phyloP scores from a whole-genome alignment of 2,113 vertebrate species.

The Sylvia atricapilla region DNA sequence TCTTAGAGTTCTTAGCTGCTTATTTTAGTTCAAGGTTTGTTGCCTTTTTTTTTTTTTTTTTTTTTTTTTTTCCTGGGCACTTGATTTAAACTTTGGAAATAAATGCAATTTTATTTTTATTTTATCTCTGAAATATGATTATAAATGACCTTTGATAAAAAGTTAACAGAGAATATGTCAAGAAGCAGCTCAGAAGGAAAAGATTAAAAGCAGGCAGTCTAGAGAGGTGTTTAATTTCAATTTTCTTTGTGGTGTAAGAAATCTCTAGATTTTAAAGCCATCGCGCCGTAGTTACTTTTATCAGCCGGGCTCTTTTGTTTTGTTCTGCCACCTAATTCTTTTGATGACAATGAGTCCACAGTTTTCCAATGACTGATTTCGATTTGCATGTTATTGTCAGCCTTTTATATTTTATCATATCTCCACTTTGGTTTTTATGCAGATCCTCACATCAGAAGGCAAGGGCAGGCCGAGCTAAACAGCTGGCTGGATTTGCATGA shows the following conservation, averaged over 20 bases:
- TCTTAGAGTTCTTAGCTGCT: not conserved
- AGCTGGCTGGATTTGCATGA: conserved; percentile 82
- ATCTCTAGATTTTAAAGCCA: conserved; percentile 62
- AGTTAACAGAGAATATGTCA: conserved; percentile 57
- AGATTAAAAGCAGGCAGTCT: conserved; percentile 68
- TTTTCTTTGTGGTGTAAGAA: conserved; percentile 46
- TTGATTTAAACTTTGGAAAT: conserved; percentile 42
- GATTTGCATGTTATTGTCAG: conserved; percentile 78
- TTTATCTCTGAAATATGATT: conserved; percentile 60
- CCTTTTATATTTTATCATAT: conserved; percentile 72
- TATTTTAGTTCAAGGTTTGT: not conserved
- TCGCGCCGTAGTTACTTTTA: conserved; percentile 67
- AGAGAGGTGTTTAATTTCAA: conserved; percentile 65
- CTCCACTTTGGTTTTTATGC: conserved; percentile 76
- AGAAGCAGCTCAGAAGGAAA: conserved; percentile 43
- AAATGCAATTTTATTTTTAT: conserved; percentile 40
- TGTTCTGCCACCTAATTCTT: conserved; percentile 82
- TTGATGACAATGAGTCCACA: conserved; percentile 71
- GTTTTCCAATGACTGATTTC: conserved; percentile 73
- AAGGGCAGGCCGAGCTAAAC: conserved; percentile 74
- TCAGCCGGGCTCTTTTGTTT: conserved; percentile 72
- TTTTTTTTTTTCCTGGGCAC: not conserved
- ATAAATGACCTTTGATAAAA: conserved; percentile 67
- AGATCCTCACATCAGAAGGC: conserved; percentile 76
- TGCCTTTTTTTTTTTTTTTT: too few relatives aligned